Evolutionary conservation across 2,888 invertebrate genomes (phyloP).

Genomic region (Pristionchus japonicus): DNA sequence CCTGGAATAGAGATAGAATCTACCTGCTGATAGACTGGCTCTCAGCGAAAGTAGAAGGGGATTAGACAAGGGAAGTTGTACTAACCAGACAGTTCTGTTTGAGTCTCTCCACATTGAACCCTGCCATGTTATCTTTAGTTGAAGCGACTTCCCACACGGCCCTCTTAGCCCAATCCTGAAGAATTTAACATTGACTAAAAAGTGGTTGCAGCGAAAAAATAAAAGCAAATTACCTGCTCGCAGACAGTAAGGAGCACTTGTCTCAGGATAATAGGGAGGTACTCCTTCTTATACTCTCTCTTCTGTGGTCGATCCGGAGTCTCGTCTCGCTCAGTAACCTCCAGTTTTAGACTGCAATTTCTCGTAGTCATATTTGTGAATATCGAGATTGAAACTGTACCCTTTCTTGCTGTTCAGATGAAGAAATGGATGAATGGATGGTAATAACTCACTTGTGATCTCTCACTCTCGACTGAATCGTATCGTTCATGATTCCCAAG

Average conservation of each 20-base stretch:
- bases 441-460: conserved; percentile 48
- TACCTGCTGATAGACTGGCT: too few species aligned
- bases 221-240: conserved; percentile 24
- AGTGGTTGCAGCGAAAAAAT: too few species aligned
- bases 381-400: too few species aligned
- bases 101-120: conserved; percentile 56
- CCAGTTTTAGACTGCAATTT: conserved; percentile 34
- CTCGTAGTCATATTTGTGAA: too few species aligned
- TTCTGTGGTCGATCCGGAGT: neutral
- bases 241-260: neutral
- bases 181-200: too few species aligned
- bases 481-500: conserved; percentile 63
- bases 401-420: too few species aligned
- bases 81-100: conserved; percentile 59
- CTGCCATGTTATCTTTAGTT: conserved; percentile 55
- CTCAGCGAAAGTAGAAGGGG: too few species aligned
- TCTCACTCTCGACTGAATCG: conserved; percentile 53
- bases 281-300: conserved; percentile 29
- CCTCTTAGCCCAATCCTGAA: conserved; percentile 68
- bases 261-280: conserved; percentile 18
- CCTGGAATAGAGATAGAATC: conserved; percentile 52
- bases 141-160: conserved; percentile 63
- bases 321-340: neutral
- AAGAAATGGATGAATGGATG: neutral
- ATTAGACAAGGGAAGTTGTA: too few species aligned